A percentile compares a stretch with the other conserved stretches of the same genome.
Evolutionary conservation across 2,113 vertebrate species (phyloP).

Genomic region (Danionella cerebrum): DNA sequence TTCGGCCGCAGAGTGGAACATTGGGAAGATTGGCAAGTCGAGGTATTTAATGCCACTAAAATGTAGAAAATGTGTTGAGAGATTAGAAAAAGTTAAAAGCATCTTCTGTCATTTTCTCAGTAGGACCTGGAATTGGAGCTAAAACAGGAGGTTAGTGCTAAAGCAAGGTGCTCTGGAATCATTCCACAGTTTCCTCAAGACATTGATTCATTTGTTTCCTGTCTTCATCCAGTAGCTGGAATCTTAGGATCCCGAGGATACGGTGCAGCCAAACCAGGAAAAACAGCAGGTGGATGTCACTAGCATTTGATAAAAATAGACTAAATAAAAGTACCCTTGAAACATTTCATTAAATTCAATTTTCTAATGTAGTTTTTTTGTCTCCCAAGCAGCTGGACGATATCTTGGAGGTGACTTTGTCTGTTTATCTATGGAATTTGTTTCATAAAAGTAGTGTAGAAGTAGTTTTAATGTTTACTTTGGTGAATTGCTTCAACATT

Average conservation of each 20-base stretch:
- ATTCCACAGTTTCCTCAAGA: not conserved
- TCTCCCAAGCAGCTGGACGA: conserved; percentile 11
- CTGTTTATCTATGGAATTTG: too few relatives aligned
- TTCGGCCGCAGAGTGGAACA: conserved; percentile 51
- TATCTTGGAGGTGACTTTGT: conserved; percentile 32
- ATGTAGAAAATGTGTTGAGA: too few relatives aligned
- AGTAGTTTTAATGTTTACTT: too few relatives aligned
- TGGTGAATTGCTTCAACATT: too few relatives aligned
- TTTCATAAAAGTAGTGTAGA: too few relatives aligned
- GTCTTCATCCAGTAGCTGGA: conserved; percentile 36
- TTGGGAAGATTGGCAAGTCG: conserved; percentile 49
- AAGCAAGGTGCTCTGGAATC: not conserved
- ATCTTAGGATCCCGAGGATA: conserved; percentile 48
- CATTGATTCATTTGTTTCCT: not conserved
- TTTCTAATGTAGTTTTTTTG: not conserved
- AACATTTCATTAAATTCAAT: too few relatives aligned
- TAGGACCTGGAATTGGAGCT: conserved; percentile 26
- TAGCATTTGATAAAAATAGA: not conserved
- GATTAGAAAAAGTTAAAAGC: too few relatives aligned
- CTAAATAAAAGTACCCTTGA: too few relatives aligned
- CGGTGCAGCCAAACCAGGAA: conserved; percentile 52
- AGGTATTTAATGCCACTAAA: conserved; percentile 44
- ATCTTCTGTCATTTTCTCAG: conserved; percentile 21
- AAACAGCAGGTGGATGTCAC: conserved; percentile 46
- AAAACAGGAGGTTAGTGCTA: conserved; percentile 51